phyloP scores from a whole-genome alignment of 2,888 invertebrate genomes.

The Petrolisthes cinctipes region DNA sequence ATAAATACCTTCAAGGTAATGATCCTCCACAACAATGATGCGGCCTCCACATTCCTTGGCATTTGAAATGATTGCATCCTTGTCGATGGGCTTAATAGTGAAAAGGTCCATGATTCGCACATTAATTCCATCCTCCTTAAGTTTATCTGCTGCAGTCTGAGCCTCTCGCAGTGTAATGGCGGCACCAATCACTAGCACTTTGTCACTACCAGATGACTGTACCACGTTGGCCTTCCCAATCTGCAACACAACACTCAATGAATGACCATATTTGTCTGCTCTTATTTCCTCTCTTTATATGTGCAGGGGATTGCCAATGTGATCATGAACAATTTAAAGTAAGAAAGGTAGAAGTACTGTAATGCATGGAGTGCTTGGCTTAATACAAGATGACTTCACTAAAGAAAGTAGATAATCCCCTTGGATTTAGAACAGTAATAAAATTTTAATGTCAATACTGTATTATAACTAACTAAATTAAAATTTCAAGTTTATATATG shows the following conservation, averaged over 20 bases:
- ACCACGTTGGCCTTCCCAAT: constrained; percentile 86
- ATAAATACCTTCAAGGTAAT: constrained; percentile 86
- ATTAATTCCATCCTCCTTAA: constrained; percentile 80
- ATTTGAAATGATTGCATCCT: constrained; percentile 79
- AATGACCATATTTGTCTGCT: no score
- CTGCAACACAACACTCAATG: constrained; percentile 67
- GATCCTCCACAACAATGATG: constrained; percentile 95
- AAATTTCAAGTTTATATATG: no score
- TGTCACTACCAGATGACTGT: constrained; percentile 76
- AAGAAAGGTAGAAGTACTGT: no score
- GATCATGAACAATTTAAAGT: no score
- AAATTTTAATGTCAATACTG: no score
- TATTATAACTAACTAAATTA: no score
- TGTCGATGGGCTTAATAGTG: constrained; percentile 95
- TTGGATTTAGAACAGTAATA: no score
- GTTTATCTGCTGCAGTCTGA: constrained; percentile 82
- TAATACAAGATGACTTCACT: no score
- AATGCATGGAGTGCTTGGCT: no score
- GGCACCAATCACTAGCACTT: constrained; percentile 87
- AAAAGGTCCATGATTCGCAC: constrained; percentile 93
- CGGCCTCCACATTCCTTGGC: constrained; percentile 84
- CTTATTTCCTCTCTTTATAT: no score
- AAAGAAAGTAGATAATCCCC: no score
- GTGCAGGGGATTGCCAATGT: no score
- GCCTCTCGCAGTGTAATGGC: constrained; percentile 95